phyloP scores from a whole-genome alignment of 2,797 vertebrate genomes.

The Strix occidentalis region DNA sequence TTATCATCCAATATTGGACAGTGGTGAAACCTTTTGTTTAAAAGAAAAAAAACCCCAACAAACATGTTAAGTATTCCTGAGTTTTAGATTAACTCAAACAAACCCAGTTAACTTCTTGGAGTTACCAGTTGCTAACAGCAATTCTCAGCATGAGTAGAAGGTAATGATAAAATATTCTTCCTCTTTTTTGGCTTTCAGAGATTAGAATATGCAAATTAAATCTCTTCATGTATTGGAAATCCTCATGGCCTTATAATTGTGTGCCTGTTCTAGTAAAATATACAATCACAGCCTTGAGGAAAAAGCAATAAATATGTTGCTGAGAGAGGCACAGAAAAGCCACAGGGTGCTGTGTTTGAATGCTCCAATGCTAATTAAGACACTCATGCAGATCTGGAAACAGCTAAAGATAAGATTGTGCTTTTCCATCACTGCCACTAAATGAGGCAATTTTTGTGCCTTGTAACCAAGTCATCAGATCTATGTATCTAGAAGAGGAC shows the following conservation, averaged over 20 bases:
- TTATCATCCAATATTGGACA: not conserved
- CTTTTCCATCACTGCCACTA: not conserved
- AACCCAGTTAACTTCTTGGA: not conserved
- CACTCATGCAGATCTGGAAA: not conserved
- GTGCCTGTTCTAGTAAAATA: not conserved
- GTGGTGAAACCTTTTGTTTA: not conserved
- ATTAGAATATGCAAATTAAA: not conserved
- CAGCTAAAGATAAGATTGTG: not conserved
- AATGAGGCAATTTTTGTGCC: not conserved
- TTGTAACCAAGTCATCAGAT: not conserved
- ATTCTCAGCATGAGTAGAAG: not conserved
- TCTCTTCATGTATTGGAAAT: not conserved
- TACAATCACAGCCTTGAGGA: not conserved
- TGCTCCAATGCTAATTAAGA: not conserved
- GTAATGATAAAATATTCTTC: not conserved
- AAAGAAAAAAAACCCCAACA: accelerated
- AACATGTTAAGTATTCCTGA: not conserved
- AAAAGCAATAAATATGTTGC: not conserved
- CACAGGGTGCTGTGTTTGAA: not conserved
- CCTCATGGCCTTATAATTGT: not conserved
- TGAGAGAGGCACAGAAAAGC: not conserved
- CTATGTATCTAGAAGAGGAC: not conserved
- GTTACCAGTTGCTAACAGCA: not conserved
- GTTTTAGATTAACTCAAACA: not conserved
- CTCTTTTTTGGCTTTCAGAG: not conserved